A percentile compares a stretch with the other conserved stretches of the same genome.
Conservation (phyloP, 92 coral and sea anemone genomes). For the Montipora capitata region DNA sequence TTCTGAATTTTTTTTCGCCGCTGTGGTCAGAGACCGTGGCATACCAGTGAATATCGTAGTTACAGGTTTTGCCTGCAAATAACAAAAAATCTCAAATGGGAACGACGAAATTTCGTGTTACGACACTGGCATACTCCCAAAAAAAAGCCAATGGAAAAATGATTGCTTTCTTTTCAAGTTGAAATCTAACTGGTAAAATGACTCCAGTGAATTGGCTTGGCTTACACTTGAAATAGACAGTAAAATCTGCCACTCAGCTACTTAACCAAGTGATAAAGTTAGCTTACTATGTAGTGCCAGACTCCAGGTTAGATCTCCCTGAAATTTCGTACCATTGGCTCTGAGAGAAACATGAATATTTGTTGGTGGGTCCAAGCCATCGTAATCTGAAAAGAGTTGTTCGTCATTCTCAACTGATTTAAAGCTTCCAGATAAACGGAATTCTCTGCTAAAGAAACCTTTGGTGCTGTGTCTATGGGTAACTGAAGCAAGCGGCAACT, state of each 20-base stretch:
- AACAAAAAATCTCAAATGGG: neutral
- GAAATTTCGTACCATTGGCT: neutral
- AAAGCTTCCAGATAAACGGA: too few species aligned
- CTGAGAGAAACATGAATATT: neutral
- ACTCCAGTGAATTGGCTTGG: too few species aligned
- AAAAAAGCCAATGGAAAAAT: too few species aligned
- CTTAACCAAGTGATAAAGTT: neutral
- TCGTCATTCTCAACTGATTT: neutral
- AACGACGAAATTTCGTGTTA: too few species aligned
- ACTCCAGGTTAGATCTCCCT: conserved; percentile 28
- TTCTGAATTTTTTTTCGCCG: neutral
- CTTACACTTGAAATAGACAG: too few species aligned
- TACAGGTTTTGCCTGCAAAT: conserved; percentile 58
- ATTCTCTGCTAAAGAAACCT: too few species aligned
- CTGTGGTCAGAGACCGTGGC: neutral
- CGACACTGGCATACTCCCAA: too few species aligned
- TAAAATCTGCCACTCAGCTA: too few species aligned
- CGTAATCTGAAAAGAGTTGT: neutral
- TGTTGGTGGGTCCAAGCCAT: conserved; percentile 31
- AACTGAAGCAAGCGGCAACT: too few species aligned
- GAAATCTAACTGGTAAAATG: too few species aligned
- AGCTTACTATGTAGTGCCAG: conserved; percentile 37
- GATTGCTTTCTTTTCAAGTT: too few species aligned
- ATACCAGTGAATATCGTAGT: conserved; percentile 28
- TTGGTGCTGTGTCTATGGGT: too few species aligned